A percentile compares a stretch with the other conserved stretches of the same genome.
Conservation (phyloP, 1,140 invertebrate species). For the Helicoverpa zea region DNA sequence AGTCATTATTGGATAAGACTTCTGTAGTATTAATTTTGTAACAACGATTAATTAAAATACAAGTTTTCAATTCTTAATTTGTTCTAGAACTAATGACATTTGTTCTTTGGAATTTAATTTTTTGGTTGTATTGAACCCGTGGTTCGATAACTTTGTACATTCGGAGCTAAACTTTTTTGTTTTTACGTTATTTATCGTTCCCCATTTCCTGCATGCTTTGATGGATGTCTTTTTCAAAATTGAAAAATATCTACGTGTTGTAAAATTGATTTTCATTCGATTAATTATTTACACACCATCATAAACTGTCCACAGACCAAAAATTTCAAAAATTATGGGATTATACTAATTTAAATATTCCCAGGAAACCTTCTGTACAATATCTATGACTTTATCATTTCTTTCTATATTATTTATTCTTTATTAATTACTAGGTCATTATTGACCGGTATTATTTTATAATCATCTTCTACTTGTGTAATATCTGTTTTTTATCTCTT, state of each 20-base stretch:
- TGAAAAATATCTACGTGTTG: not conserved
- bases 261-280: not conserved
- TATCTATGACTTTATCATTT: not conserved
- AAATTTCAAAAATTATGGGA: no score
- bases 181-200: not conserved
- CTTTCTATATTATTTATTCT: not conserved
- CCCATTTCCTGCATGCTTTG: not conserved
- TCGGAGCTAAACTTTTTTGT: not conserved
- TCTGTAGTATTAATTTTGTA: no score
- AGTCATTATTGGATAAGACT: no score
- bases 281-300: not conserved
- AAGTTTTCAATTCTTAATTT: no score
- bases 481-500: conserved; percentile 58
- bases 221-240: not conserved
- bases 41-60: no score
- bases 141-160: not conserved
- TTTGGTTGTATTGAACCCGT: no score
- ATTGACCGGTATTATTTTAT: not conserved
- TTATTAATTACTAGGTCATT: not conserved
- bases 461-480: conserved; percentile 26
- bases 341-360: no score
- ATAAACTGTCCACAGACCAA: no score
- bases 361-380: no score
- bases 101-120: no score
- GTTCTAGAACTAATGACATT: no score